phyloP scores from a whole-genome alignment of 2,888 invertebrate genomes.

The Leucophenga montana region DNA sequence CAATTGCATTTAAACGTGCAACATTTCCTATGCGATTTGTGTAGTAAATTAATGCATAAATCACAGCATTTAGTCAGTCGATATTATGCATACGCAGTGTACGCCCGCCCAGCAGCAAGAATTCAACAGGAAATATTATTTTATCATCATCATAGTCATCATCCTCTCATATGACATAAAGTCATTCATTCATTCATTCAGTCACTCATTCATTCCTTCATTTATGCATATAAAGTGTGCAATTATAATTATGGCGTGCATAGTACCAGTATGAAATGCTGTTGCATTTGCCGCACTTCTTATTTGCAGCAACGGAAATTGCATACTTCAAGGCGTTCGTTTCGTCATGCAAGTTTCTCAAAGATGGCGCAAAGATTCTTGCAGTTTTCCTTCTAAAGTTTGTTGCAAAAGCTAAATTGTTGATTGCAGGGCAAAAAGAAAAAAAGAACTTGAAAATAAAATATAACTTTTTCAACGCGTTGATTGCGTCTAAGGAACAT shows the following conservation, averaged over 20 bases:
- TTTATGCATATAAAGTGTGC: not conserved
- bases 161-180: too few species aligned
- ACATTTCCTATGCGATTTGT: too few species aligned
- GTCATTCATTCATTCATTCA: too few species aligned
- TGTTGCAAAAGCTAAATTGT: too few species aligned
- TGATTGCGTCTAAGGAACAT: too few species aligned
- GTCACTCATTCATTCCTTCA: not conserved
- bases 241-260: not conserved
- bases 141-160: not conserved
- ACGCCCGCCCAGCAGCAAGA: not conserved
- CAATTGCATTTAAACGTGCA: not conserved
- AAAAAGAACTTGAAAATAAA: too few species aligned
- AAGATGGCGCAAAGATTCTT: too few species aligned
- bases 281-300: not conserved
- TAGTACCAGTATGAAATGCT: too few species aligned
- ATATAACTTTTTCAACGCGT: too few species aligned
- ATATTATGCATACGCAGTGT: constrained; percentile 49
- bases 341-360: too few species aligned
- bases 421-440: too few species aligned
- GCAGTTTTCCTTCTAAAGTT: too few species aligned
- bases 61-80: constrained; percentile 38
- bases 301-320: not conserved
- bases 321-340: not conserved
- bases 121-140: constrained; percentile 35
- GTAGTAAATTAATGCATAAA: constrained; percentile 49